Evolutionary conservation across 2,113 vertebrate genomes (phyloP).

Genomic region (Etia nguti): DNA sequence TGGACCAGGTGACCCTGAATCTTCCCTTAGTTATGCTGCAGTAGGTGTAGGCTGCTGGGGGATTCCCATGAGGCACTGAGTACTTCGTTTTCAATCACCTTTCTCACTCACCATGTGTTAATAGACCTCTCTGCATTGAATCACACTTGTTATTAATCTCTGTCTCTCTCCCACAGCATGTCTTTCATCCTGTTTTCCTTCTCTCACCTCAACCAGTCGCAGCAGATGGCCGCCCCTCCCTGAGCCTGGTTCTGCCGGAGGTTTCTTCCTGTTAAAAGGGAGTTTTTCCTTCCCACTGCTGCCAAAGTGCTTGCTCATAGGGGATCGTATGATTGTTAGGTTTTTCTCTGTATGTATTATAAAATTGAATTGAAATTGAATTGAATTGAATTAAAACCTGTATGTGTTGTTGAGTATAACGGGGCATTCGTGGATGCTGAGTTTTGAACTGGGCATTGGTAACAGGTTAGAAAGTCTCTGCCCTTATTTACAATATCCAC

Average conservation of each 20-base stretch:
- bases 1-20: accelerated
- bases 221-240: accelerated
- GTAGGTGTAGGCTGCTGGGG: background rate
- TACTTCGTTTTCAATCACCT: background rate
- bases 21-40: background rate
- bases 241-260: background rate
- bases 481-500: background rate
- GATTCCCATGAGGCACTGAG: accelerated
- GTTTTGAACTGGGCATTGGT: background rate
- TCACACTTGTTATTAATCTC: background rate
- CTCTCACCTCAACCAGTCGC: accelerated
- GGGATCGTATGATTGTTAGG: accelerated
- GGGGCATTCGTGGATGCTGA: accelerated
- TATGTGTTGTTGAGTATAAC: accelerated
- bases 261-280: accelerated
- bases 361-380: background rate
- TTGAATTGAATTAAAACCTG: background rate
- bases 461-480: background rate
- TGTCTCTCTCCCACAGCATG: background rate
- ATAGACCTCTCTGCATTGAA: background rate
- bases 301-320: background rate
- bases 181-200: background rate
- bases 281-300: background rate
- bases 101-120: background rate
- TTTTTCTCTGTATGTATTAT: background rate